Conservation (phyloP, 1,140 invertebrate genomes). For the Kradibia gibbosae region DNA sequence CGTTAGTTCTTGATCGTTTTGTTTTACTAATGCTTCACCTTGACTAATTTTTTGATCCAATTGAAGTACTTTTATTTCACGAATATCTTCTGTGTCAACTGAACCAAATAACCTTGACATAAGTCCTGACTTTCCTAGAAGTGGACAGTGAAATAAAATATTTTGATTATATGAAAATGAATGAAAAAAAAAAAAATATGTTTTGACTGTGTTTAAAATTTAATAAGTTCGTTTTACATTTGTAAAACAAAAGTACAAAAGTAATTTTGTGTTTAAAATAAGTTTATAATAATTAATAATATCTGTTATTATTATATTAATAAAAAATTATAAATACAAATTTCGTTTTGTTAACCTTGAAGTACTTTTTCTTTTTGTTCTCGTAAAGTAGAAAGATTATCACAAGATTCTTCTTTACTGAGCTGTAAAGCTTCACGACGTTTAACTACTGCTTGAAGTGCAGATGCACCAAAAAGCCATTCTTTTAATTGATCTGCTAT, state of each 20-base stretch:
- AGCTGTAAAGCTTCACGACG: constrained; percentile 84
- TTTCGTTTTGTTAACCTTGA: constrained; percentile 70
- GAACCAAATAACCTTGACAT: constrained; percentile 85
- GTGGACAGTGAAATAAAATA: not conserved
- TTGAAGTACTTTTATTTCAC: constrained; percentile 80
- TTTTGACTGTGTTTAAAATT: too few species aligned
- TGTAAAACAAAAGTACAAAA: too few species aligned
- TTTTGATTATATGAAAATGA: too few species aligned
- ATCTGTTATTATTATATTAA: too few species aligned
- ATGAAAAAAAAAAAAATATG: too few species aligned
- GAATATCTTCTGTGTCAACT: constrained; percentile 85
- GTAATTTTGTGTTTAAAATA: too few species aligned
- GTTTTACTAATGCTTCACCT: constrained; percentile 76
- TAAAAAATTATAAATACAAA: too few species aligned
- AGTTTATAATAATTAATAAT: too few species aligned
- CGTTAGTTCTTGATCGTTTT: constrained; percentile 77
- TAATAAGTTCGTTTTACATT: too few species aligned
- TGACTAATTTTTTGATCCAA: constrained; percentile 83
- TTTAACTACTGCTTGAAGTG: constrained; percentile 82
- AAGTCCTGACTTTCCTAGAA: constrained; percentile 78
- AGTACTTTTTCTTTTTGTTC: constrained; percentile 75
- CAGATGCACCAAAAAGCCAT: constrained; percentile 84
- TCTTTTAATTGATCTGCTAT: constrained; percentile 89
- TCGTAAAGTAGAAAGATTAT: constrained; percentile 74
- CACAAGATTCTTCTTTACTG: constrained; percentile 80